Percentiles rank a stretch among this genome's conserved stretches.
Evolutionary conservation across 23 tunicate species (phyloP).

Genomic region (Styela plicata): DNA sequence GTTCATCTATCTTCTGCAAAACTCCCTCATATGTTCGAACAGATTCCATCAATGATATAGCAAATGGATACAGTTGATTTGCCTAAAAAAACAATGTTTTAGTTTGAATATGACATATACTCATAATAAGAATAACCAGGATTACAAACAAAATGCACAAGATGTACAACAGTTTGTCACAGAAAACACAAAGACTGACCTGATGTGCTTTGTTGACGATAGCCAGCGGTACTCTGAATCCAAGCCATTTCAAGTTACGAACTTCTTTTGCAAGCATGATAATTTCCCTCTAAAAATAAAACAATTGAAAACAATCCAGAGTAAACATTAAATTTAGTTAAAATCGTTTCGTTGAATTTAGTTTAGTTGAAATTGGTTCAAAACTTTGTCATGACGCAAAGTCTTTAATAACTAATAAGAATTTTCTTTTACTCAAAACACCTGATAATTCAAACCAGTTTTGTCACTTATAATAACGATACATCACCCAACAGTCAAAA

Average conservation of each 20-base stretch:
- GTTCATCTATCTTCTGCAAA: slow-evolving; percentile 73
- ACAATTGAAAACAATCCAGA: background rate
- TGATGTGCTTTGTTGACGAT: slow-evolving; percentile 99
- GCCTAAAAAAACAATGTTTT: too few species aligned
- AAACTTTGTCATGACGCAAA: too few species aligned
- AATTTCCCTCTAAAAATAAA: slow-evolving; percentile 70
- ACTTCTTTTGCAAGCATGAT: slow-evolving; percentile 96
- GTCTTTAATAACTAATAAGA: too few species aligned
- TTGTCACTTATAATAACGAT: too few species aligned
- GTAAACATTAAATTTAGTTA: background rate
- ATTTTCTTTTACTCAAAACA: too few species aligned
- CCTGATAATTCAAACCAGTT: too few species aligned
- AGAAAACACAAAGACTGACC: slow-evolving; percentile 45
- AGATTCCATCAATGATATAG: slow-evolving; percentile 90
- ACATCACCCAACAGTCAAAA: too few species aligned
- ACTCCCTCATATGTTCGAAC: slow-evolving; percentile 92
- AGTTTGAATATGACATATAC: too few species aligned
- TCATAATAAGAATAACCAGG: too few species aligned
- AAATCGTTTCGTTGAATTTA: background rate
- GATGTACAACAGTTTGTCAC: too few species aligned
- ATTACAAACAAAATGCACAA: too few species aligned
- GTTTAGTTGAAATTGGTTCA: background rate
- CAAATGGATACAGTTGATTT: slow-evolving; percentile 97
- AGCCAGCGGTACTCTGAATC: slow-evolving; percentile 90
- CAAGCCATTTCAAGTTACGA: slow-evolving; percentile 94